Evolutionary conservation across 2,888 invertebrate genomes (phyloP), one percentile per base, ranked within the genome.

Genomic region (Drosophila nr. fundita): DNA sequence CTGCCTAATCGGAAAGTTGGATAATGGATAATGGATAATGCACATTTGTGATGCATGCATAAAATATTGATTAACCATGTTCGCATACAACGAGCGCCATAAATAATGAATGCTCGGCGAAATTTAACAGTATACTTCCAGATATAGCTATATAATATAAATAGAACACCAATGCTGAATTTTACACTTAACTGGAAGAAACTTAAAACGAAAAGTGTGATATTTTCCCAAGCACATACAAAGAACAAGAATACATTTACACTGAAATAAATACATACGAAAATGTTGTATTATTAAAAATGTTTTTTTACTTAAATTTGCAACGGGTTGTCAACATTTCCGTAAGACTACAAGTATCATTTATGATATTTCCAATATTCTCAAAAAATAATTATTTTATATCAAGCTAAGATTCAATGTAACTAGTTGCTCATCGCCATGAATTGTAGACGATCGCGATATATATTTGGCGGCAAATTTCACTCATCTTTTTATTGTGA

Each of bases 1-100:
- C 68, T 68, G 57, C 67, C 79, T 68, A 80, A 78, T 48, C 77
- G 77, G 73, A 77, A 72, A 71, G 57, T 42, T 24, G 70, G 48
- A 24, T 24, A 24, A 24, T 24, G 24, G 24, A 24, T 24, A 67
- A 60, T 24, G 48, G 52, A 53, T 61, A 64, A 64, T 65, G 40
- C 21, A 57, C 30, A 24, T 57, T 42, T 57, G 21, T 42, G 57
- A 29, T 29, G 29, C 27, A 29, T 38, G n/a, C 11, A 38, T 29
- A 15, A 38, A 38, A 55, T 38, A 38, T 27, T 55, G 36, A 55
- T 54, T 54, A 27, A n/a, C 13, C 54, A 27, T 54, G n/a, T n/a
- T 38, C 7, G n/a, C 15, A 27, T 27, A 29, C n/a, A 38, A 29
- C 13, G 15, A 8, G 8, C 10, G 2, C 21, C 15, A 21, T 21